phyloP scores from a whole-genome alignment of 2,113 vertebrate species.

The Eulemur macaco region DNA sequence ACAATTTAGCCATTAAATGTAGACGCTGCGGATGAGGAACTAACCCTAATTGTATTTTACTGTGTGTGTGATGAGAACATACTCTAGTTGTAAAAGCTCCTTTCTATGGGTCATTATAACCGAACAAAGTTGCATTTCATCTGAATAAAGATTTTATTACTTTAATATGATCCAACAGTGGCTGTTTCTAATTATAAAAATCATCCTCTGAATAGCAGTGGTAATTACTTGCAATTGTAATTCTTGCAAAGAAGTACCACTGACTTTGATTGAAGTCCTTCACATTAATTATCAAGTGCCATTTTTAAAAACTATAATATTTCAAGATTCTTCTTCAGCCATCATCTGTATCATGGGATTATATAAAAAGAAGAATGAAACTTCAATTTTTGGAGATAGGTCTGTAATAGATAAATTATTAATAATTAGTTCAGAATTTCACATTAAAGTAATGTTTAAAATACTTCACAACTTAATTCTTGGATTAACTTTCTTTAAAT shows the following conservation, averaged over 20 bases:
- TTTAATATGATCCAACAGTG: background rate
- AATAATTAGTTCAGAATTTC: background rate
- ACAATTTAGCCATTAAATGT: background rate
- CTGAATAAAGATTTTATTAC: conserved; percentile 52
- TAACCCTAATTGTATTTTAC: conserved; percentile 34
- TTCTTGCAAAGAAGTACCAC: background rate
- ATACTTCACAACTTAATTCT: background rate
- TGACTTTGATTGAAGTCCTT: conserved; percentile 23
- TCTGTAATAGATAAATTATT: background rate
- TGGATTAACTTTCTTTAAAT: background rate
- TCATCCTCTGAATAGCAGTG: background rate
- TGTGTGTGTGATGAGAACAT: conserved; percentile 21
- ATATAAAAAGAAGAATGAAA: background rate
- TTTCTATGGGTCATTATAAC: background rate
- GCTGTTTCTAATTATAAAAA: conserved; percentile 44
- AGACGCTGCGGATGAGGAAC: background rate
- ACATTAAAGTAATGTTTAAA: background rate
- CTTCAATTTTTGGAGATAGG: background rate
- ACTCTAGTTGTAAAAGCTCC: background rate
- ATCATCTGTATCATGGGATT: background rate
- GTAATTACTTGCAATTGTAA: conserved; percentile 34
- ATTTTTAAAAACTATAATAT: background rate
- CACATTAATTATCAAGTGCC: background rate
- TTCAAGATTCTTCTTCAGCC: background rate
- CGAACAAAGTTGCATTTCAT: conserved; percentile 37